Percentiles rank a stretch among this genome's conserved stretches.
phyloP scores from a whole-genome alignment of 1,140 invertebrate genomes.

The Aricia agestis region DNA sequence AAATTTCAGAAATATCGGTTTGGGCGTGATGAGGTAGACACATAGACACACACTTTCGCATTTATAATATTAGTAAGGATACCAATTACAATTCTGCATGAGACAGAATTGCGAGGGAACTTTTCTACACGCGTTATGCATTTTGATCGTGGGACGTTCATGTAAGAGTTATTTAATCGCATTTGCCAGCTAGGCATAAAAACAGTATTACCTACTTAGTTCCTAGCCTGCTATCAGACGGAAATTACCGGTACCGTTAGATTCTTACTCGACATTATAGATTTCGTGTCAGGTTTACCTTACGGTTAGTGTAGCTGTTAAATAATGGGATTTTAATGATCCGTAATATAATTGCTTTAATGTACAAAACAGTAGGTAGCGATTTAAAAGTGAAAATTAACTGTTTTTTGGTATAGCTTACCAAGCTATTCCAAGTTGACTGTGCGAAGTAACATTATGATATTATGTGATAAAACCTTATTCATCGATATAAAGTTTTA shows the following conservation, averaged over 20 bases:
- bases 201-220: not conserved
- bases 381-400: not conserved
- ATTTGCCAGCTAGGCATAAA: not conserved
- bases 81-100: not conserved
- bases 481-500: too few relatives aligned
- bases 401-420: too few relatives aligned
- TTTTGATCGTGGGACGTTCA: not conserved
- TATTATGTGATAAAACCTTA: too few relatives aligned
- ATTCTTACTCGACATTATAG: not conserved
- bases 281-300: not conserved
- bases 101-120: not conserved
- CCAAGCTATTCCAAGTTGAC: too few relatives aligned
- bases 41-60: not conserved
- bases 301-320: not conserved
- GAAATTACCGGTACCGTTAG: constrained; percentile 3
- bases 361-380: not conserved
- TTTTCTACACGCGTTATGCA: not conserved
- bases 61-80: not conserved
- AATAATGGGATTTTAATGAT: constrained; percentile 1
- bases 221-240: constrained; percentile 4
- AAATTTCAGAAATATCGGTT: too few relatives aligned
- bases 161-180: constrained; percentile 3
- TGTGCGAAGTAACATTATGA: too few relatives aligned
- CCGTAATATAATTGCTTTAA: not conserved
- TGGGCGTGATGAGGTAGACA: not conserved